These are phyloP conservation scores for Cossypha niveicapilla DNA, from an alignment of 2,797 vertebrate species.

Conservation along the genomic window DNA sequence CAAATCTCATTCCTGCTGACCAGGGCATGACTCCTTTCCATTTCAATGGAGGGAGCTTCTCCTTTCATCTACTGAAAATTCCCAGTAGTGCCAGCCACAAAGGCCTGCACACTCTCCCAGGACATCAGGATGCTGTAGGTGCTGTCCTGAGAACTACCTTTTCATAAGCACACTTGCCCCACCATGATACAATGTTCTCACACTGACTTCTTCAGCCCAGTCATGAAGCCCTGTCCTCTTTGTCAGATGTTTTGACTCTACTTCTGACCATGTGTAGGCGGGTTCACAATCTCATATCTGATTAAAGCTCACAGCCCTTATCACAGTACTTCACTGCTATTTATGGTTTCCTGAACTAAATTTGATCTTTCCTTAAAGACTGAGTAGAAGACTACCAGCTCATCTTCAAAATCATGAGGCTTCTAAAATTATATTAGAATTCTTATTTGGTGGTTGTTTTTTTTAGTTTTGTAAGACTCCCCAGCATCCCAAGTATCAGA, in stretches of 20 bases:
- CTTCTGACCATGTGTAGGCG: rapidly evolving
- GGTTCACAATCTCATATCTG: neutral
- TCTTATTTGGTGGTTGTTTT: neutral
- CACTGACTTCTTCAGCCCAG: neutral
- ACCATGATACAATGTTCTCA: neutral
- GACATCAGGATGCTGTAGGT: rapidly evolving
- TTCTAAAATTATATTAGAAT: neutral
- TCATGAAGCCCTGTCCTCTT: neutral
- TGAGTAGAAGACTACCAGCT: neutral
- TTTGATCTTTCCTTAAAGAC: neutral
- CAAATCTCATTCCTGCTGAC: neutral
- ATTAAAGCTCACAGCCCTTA: neutral
- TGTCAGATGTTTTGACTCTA: neutral
- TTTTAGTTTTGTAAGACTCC: neutral
- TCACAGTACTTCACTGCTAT: neutral
- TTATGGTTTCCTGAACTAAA: neutral
- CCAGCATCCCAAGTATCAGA: neutral
- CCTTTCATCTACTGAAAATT: neutral
- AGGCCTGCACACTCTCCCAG: neutral
- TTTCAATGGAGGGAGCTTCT: neutral
- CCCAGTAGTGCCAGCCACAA: neutral
- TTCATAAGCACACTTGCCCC: neutral
- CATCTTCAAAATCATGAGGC: neutral
- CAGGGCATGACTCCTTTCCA: neutral
- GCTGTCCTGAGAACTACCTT: neutral